phyloP scores from a whole-genome alignment of 2,113 vertebrate genomes.

The Australoheros scitulus region DNA sequence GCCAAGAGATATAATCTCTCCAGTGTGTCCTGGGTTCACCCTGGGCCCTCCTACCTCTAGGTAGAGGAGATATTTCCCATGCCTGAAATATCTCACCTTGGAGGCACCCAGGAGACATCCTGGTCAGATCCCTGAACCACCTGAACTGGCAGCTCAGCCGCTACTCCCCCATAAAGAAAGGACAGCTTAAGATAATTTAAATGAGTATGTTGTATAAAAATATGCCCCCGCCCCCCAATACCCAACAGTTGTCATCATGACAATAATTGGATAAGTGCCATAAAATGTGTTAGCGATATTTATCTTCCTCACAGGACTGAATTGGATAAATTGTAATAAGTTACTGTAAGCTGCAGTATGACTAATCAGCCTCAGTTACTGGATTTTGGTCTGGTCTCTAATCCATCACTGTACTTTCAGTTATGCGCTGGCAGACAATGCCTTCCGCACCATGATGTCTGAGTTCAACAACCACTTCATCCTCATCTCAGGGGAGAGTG shows the following conservation, averaged over 20 bases:
- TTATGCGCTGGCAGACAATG: slow-evolving; percentile 95
- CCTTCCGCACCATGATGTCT: slow-evolving; percentile 92
- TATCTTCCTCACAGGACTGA: not conserved
- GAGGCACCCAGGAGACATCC: too few relatives aligned
- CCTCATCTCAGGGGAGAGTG: slow-evolving; percentile 97
- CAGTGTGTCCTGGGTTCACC: too few relatives aligned
- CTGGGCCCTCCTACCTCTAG: too few relatives aligned
- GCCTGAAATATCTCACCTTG: too few relatives aligned
- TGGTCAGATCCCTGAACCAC: too few relatives aligned
- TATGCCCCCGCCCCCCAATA: too few relatives aligned
- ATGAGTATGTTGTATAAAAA: too few relatives aligned
- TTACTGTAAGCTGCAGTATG: not conserved
- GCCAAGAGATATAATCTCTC: too few relatives aligned
- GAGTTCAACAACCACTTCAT: slow-evolving; percentile 96
- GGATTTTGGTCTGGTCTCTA: not conserved
- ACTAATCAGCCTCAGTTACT: not conserved
- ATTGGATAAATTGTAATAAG: not conserved
- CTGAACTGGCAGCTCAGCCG: too few relatives aligned
- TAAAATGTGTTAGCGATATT: not conserved
- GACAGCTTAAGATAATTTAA: too few relatives aligned
- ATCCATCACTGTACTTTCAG: slow-evolving; percentile 69
- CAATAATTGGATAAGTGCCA: not conserved
- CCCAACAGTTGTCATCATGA: not conserved
- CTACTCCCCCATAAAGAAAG: too few relatives aligned
- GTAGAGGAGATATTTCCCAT: too few relatives aligned